A percentile compares a stretch with the other conserved stretches of the same genome.
Conservation (phyloP, 2,113 vertebrate genomes). For the Arothron firmamentum region DNA sequence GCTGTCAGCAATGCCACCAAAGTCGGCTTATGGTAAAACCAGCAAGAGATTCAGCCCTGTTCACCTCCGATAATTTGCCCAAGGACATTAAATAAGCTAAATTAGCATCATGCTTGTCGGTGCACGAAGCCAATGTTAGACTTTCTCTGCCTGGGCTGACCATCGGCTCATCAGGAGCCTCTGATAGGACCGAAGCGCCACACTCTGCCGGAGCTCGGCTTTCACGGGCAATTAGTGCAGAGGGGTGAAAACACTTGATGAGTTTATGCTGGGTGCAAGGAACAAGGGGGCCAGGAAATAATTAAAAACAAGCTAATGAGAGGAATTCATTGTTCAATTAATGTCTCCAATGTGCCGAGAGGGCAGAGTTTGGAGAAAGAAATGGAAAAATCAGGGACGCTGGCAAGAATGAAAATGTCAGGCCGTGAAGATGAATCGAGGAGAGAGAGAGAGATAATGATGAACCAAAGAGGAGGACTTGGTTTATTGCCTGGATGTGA, state of each 20-base stretch:
- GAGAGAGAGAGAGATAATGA: constrained; percentile 49
- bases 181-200: constrained; percentile 52
- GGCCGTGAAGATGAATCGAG: constrained; percentile 55
- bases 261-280: constrained; percentile 52
- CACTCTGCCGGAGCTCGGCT: constrained; percentile 43
- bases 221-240: constrained; percentile 67
- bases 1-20: constrained; percentile 27
- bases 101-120: constrained; percentile 65
- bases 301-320: constrained; percentile 75
- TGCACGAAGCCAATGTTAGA: constrained; percentile 57
- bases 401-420: constrained; percentile 57
- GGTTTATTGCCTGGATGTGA: constrained; percentile 58
- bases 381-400: constrained; percentile 50
- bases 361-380: constrained; percentile 52
- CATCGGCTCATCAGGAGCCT: constrained; percentile 66
- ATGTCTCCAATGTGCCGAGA: constrained; percentile 61
- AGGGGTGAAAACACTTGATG: constrained; percentile 63
- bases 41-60: constrained; percentile 45
- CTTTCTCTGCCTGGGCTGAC: constrained; percentile 63
- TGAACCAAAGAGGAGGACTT: constrained; percentile 40
- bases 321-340: constrained; percentile 75
- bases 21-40: constrained; percentile 47
- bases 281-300: constrained; percentile 58
- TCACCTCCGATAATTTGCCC: constrained; percentile 71
- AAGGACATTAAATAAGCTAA: constrained; percentile 69